phyloP scores from a whole-genome alignment of 2,888 invertebrate species.

The Labia minor region DNA sequence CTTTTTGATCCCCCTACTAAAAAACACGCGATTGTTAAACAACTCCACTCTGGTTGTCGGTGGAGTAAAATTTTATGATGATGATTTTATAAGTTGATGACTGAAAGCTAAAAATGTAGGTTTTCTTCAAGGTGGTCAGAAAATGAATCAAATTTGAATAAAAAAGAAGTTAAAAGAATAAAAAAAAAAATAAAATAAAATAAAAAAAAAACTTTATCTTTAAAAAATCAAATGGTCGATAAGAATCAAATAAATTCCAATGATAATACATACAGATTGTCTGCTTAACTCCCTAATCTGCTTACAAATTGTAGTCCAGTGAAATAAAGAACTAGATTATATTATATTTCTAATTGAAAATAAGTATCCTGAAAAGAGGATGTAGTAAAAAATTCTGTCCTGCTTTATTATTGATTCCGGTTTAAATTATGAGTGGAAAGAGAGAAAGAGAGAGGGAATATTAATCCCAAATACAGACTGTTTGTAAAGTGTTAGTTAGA shows the following conservation, averaged over 20 bases:
- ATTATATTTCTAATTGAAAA: background rate
- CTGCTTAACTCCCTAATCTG: background rate
- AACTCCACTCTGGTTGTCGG: background rate
- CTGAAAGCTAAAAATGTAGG: background rate
- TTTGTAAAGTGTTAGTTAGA: too few species aligned
- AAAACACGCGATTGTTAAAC: background rate
- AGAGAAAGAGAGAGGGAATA: too few species aligned
- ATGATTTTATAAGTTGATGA: conserved; percentile 13
- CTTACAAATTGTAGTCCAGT: background rate
- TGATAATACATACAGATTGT: background rate
- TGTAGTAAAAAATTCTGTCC: too few species aligned
- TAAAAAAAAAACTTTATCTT: background rate
- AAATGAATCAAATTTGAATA: background rate
- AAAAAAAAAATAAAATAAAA: too few species aligned
- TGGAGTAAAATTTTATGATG: background rate
- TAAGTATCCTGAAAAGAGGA: background rate
- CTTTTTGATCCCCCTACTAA: too few species aligned
- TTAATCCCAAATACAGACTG: too few species aligned
- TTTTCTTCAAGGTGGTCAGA: background rate
- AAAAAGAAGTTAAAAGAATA: background rate
- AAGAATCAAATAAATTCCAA: background rate
- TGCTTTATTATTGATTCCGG: too few species aligned
- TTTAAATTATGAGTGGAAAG: too few species aligned
- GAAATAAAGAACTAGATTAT: conserved; percentile 6
- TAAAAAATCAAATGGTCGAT: background rate